A percentile compares a stretch with the other conserved stretches of the same genome.
Conservation (phyloP, 1,140 invertebrate species). For the Cotesia typhae region DNA sequence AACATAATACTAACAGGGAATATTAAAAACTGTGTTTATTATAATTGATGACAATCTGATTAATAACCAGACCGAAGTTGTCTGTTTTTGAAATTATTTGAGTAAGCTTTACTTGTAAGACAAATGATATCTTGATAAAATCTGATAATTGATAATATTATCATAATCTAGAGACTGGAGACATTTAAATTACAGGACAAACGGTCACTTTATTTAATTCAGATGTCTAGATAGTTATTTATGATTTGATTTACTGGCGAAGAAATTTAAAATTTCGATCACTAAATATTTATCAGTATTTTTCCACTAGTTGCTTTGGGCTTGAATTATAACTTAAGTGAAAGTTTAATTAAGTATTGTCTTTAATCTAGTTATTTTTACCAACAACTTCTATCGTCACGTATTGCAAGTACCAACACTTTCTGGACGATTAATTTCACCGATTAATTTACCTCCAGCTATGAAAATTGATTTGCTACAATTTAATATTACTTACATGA, state of each 20-base stretch:
- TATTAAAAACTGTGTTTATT: no score
- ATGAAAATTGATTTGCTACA: slow-evolving; percentile 29
- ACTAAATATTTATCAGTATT: neutral
- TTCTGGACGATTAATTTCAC: neutral
- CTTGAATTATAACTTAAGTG: slow-evolving; percentile 52
- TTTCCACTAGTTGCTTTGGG: slow-evolving; percentile 38
- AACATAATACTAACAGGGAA: no score
- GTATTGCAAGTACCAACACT: neutral
- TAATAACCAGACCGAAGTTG: no score
- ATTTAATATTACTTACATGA: slow-evolving; percentile 10
- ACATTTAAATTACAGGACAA: no score
- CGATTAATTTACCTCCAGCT: slow-evolving; percentile 2
- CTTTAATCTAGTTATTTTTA: slow-evolving; percentile 25
- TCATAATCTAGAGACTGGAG: neutral
- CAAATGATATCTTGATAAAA: no score
- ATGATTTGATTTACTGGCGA: no score
- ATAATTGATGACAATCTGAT: no score
- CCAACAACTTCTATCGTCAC: neutral
- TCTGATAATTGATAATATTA: neutral
- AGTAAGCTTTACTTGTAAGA: no score
- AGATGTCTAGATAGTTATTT: no score
- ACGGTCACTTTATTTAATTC: no score
- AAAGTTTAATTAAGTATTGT: slow-evolving; percentile 15
- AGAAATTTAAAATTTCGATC: no score
- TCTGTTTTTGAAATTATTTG: no score